These are phyloP conservation scores for Anoplopoma fimbria DNA, from an alignment of 2,113 vertebrate genomes.

Conservation along the genomic window DNA sequence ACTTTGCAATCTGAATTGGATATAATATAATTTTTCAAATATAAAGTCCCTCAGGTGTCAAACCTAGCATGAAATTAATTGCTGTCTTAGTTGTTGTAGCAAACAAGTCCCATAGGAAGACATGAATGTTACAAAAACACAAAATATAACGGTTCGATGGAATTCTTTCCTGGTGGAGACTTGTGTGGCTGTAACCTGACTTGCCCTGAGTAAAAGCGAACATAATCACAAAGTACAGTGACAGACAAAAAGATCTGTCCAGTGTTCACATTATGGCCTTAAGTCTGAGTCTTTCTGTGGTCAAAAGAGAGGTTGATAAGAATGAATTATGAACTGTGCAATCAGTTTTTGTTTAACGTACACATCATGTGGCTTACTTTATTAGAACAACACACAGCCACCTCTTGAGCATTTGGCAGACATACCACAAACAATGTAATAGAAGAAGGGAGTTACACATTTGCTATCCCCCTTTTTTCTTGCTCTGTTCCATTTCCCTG, in stretches of 20 bases:
- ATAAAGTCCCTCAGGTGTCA: neutral
- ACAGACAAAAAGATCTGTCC: neutral
- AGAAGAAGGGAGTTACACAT: neutral
- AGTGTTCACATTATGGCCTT: neutral
- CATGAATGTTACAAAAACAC: neutral
- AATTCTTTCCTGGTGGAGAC: neutral
- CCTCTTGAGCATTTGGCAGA: neutral
- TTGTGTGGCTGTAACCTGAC: neutral
- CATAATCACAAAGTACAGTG: slow-evolving; percentile 5
- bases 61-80: neutral
- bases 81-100: neutral
- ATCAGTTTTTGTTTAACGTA: neutral
- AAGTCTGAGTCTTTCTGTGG: neutral
- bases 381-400: neutral
- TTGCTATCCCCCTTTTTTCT: neutral
- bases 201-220: neutral
- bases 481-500: slow-evolving; percentile 7
- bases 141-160: neutral
- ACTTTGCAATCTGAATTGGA: too few relatives aligned
- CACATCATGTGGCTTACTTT: neutral
- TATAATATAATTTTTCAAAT: too few relatives aligned
- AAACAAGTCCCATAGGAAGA: neutral
- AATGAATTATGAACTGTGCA: neutral
- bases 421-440: neutral
- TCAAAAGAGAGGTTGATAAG: neutral